Conservation (phyloP, 2,113 vertebrate species). For the Maccullochella peelii region DNA sequence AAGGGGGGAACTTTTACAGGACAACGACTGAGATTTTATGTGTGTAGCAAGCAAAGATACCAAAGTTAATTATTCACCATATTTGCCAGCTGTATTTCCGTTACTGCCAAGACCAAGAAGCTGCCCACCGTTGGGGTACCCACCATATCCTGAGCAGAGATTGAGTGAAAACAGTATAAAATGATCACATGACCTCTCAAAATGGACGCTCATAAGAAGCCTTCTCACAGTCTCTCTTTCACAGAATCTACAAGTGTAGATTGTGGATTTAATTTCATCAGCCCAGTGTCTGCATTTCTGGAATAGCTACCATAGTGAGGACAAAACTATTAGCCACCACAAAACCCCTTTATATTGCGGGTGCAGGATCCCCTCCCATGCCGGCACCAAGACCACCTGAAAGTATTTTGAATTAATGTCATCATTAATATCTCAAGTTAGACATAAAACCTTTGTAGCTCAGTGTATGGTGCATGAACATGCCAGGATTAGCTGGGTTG, state of each 20-base stretch:
- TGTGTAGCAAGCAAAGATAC: neutral
- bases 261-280: neutral
- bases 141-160: conserved; percentile 64
- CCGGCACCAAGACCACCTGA: conserved; percentile 32
- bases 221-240: neutral
- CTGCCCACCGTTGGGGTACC: conserved; percentile 53
- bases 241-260: too few species aligned
- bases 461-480: too few species aligned
- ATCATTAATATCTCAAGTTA: neutral
- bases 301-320: neutral
- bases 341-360: conserved; percentile 15
- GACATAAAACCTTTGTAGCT: neutral
- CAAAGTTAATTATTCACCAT: conserved; percentile 43
- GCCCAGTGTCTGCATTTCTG: neutral
- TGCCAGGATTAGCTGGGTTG: neutral
- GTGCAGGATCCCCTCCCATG: neutral
- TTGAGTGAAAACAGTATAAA: neutral
- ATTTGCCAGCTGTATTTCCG: conserved; percentile 64
- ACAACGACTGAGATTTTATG: neutral
- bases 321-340: neutral
- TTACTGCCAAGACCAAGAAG: conserved; percentile 50
- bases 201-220: neutral
- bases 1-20: neutral
- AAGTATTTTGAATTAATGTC: conserved; percentile 2
- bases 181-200: neutral